Evolutionary conservation across 2,888 invertebrate genomes (phyloP).

Genomic region (Nemapogon koenigi): DNA sequence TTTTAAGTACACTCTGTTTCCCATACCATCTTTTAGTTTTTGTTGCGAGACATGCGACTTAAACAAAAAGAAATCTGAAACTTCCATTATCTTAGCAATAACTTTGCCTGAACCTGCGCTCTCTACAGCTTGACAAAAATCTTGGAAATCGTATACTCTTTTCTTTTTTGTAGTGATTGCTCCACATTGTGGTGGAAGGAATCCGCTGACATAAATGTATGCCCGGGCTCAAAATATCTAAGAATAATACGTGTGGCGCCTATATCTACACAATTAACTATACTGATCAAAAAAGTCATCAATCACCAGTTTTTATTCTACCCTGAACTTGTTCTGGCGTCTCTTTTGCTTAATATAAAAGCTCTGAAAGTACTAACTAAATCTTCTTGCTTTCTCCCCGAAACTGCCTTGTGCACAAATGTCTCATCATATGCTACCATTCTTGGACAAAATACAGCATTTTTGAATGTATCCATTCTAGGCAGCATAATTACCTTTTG

Average conservation of each 20-base stretch:
- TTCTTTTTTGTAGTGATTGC: constrained; percentile 20
- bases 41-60: constrained; percentile 19
- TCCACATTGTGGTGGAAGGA: constrained; percentile 26
- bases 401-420: constrained; percentile 23
- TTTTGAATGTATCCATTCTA: constrained; percentile 12
- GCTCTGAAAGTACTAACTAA: constrained; percentile 19
- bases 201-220: constrained; percentile 26
- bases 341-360: constrained; percentile 19
- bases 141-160: constrained; percentile 17
- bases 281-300: constrained; percentile 17
- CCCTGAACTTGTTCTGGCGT: constrained; percentile 21
- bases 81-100: constrained; percentile 17
- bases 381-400: constrained; percentile 24
- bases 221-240: constrained; percentile 22
- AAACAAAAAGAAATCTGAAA: constrained; percentile 18
- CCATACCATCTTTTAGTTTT: constrained; percentile 16
- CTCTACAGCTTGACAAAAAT: constrained; percentile 5
- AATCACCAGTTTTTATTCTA: constrained; percentile 21
- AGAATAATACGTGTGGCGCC: constrained; percentile 11
- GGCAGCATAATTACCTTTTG: constrained; percentile 13
- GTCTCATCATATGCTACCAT: constrained; percentile 15
- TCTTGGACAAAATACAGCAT: constrained; percentile 10
- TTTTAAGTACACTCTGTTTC: constrained; percentile 15
- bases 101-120: constrained; percentile 3
- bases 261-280: constrained; percentile 18